Percentiles rank a stretch among this genome's conserved stretches.
Conservation (phyloP, 2,888 invertebrate genomes). For the Ophion slaviceki region DNA sequence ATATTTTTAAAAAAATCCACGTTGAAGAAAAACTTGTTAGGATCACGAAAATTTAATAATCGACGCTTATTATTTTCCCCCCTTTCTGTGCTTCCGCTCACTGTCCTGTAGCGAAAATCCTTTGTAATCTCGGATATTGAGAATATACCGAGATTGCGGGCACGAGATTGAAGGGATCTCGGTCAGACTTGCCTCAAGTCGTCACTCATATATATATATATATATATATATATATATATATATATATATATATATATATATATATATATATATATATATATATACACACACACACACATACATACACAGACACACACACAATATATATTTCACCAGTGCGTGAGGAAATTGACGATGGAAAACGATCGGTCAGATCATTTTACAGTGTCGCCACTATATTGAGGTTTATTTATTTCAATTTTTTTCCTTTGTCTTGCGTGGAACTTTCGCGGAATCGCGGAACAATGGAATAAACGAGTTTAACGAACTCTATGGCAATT, state of each 20-base stretch:
- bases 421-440: neutral
- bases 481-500: constrained; percentile 21
- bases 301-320: no score
- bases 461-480: constrained; percentile 15
- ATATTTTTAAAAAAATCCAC: neutral
- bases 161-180: neutral
- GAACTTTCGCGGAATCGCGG: constrained; percentile 4
- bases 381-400: neutral
- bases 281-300: no score
- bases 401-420: neutral
- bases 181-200: neutral
- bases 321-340: neutral
- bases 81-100: neutral
- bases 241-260: no score
- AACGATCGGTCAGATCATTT: neutral
- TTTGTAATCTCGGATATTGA: neutral
- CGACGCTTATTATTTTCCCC: neutral
- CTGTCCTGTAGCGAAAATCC: neutral
- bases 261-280: neutral
- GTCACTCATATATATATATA: no score
- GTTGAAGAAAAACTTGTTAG: neutral
- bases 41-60: neutral
- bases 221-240: no score
- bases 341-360: neutral
- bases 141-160: neutral